These are phyloP conservation scores for Hydractinia echinata DNA, from an alignment of 30 jellyfish, hydroid and myxozoan genomes.

Conservation along the genomic window DNA sequence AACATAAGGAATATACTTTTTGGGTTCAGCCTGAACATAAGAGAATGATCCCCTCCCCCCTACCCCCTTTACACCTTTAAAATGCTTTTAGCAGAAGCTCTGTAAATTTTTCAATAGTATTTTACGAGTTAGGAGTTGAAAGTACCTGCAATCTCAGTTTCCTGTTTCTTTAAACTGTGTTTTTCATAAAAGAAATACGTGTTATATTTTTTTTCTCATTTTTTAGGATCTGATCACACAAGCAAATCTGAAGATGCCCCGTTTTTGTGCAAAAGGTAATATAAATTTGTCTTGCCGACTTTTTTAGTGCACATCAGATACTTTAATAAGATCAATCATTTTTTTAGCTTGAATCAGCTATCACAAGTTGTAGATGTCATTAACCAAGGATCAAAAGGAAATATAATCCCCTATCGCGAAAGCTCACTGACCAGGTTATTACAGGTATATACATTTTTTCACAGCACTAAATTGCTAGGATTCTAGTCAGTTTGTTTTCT, in stretches of 20 bases:
- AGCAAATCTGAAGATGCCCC: slow-evolving; percentile 69
- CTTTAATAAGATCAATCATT: not conserved
- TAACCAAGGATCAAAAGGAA: slow-evolving; percentile 28
- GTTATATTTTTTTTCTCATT: not conserved
- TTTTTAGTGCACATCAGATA: not conserved
- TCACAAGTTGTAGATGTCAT: not conserved
- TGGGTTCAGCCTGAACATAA: too few species aligned
- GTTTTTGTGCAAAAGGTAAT: slow-evolving; percentile 49
- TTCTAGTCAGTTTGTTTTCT: not conserved
- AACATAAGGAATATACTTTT: too few species aligned
- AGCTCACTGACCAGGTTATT: slow-evolving; percentile 45
- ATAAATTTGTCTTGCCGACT: not conserved
- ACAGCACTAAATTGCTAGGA: not conserved
- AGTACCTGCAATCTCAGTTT: not conserved
- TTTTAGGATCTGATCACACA: slow-evolving; percentile 66
- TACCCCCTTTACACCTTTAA: too few species aligned
- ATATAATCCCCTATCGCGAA: slow-evolving; percentile 53
- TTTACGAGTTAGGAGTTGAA: too few species aligned
- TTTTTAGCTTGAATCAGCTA: slow-evolving; percentile 14
- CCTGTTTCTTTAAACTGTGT: too few species aligned
- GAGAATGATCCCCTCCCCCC: too few species aligned
- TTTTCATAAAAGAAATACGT: not conserved
- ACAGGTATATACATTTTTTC: slow-evolving; percentile 4
- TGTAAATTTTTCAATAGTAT: too few species aligned
- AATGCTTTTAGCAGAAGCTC: too few species aligned